These are phyloP conservation scores for Enteromius treurensis DNA, from an alignment of 2,797 vertebrate species.

Conservation along the genomic window DNA sequence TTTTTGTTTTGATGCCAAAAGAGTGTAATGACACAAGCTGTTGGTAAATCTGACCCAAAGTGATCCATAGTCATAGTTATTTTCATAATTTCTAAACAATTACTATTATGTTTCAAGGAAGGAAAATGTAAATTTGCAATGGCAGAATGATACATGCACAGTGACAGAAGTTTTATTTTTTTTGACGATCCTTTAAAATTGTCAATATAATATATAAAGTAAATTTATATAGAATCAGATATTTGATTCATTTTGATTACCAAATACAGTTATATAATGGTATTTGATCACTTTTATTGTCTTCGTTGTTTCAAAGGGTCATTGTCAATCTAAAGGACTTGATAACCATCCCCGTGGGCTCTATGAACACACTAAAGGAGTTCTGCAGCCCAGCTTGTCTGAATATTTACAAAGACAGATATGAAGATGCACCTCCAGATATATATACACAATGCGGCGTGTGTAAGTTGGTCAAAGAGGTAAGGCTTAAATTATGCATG, in stretches of 20 bases:
- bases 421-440: constrained; percentile 73
- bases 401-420: constrained; percentile 86
- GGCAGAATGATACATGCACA: not conserved
- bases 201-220: not conserved
- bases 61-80: not conserved
- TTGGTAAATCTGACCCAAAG: not conserved
- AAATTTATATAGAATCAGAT: not conserved
- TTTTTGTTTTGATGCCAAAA: not conserved
- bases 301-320: constrained; percentile 75
- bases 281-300: not conserved
- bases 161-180: too few relatives aligned
- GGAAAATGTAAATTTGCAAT: not conserved
- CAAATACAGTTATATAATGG: not conserved
- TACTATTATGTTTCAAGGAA: not conserved
- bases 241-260: not conserved
- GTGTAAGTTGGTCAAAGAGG: constrained; percentile 89
- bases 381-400: constrained; percentile 96
- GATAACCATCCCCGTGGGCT: constrained; percentile 90
- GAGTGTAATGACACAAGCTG: not conserved
- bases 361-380: constrained; percentile 81
- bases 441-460: constrained; percentile 87
- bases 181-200: too few relatives aligned
- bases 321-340: constrained; percentile 94
- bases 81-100: not conserved
- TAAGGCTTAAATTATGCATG: constrained; percentile 65